phyloP scores from a whole-genome alignment of 37 sponge, comb jelly and placozoan genomes.

The Ianthella basta region DNA sequence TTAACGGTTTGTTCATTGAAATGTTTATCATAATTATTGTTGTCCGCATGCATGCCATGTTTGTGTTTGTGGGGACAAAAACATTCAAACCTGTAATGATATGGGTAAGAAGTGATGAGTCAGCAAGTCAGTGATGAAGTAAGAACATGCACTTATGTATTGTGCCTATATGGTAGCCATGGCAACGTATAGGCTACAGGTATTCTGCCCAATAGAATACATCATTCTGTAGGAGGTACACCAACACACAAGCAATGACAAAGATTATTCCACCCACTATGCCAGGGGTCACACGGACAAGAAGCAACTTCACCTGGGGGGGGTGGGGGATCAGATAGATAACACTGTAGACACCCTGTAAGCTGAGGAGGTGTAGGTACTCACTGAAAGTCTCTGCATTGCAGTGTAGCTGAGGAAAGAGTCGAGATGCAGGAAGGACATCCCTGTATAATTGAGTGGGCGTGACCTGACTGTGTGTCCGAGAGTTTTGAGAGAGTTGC shows the following conservation, averaged over 20 bases:
- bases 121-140: no score
- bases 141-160: no score
- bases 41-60: background rate
- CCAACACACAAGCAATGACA: background rate
- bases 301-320: background rate
- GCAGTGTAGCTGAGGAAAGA: slow-evolving; percentile 14
- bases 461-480: slow-evolving; percentile 22
- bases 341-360: no score
- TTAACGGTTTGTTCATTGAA: no score
- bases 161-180: no score
- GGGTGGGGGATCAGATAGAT: no score
- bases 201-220: background rate
- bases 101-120: background rate
- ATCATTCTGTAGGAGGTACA: background rate
- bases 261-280: background rate
- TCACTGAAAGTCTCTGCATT: background rate
- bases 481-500: slow-evolving; percentile 7
- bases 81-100: background rate
- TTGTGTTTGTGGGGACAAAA: background rate
- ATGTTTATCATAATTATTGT: no score
- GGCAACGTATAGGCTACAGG: background rate
- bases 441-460: slow-evolving; percentile 8
- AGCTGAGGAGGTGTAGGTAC: no score
- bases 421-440: slow-evolving; percentile 16
- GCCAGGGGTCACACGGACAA: slow-evolving; percentile 20